These are phyloP conservation scores for Galeopterus variegatus DNA, from an alignment of 2,113 vertebrate genomes.

Conservation along the genomic window DNA sequence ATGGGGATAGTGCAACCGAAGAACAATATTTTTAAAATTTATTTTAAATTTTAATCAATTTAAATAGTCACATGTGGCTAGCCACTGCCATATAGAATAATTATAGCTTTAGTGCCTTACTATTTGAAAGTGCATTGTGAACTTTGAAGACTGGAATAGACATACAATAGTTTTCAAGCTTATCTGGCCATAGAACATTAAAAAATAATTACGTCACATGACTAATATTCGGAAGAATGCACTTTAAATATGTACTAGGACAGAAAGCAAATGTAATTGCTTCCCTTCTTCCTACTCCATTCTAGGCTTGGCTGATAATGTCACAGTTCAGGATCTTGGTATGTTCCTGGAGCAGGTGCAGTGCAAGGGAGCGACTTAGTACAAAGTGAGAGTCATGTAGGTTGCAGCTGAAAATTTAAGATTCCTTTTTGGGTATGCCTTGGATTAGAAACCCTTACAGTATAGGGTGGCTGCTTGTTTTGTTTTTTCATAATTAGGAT, in stretches of 20 bases:
- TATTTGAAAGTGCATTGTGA: neutral
- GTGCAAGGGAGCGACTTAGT: neutral
- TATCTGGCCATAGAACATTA: neutral
- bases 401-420: neutral
- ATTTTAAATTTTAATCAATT: conserved; percentile 51
- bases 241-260: neutral
- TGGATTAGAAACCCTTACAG: neutral
- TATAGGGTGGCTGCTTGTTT: neutral
- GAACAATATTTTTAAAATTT: neutral
- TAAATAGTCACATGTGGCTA: neutral
- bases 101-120: neutral
- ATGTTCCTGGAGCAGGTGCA: neutral
- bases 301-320: neutral
- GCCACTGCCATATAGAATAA: neutral
- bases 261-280: neutral
- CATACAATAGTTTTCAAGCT: neutral
- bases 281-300: neutral
- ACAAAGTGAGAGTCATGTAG: neutral
- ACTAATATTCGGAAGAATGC: neutral
- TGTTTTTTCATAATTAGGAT: conserved; percentile 1
- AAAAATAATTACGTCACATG: neutral
- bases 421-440: neutral
- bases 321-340: neutral
- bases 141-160: neutral
- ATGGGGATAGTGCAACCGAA: neutral